A percentile compares a stretch with the other conserved stretches of the same genome.
Conservation (phyloP, 2,888 invertebrate genomes). For the Hypolimnas misippus region DNA sequence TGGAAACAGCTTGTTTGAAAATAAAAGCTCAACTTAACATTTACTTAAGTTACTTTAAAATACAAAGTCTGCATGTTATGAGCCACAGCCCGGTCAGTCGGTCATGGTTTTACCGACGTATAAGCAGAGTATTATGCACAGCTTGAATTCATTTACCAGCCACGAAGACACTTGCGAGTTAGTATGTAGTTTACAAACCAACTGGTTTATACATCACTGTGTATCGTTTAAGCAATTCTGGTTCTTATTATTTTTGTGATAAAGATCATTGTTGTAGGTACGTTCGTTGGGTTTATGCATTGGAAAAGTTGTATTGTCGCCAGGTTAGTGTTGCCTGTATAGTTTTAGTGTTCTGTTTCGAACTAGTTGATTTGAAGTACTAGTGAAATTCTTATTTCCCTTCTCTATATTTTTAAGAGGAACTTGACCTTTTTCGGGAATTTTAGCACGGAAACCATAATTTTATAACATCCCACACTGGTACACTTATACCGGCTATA, state of each 20-base stretch:
- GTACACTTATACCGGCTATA: no score
- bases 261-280: background rate
- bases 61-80: slow-evolving; percentile 11
- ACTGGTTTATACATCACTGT: slow-evolving; percentile 20
- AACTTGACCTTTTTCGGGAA: no score
- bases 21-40: background rate
- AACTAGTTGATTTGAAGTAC: no score
- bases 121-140: slow-evolving; percentile 21
- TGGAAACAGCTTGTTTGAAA: background rate
- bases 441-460: no score
- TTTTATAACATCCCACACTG: no score
- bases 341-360: no score
- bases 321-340: no score
- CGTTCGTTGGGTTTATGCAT: no score
- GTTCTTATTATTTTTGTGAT: background rate
- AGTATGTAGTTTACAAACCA: slow-evolving; percentile 15
- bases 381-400: no score
- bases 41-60: background rate
- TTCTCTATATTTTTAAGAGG: no score
- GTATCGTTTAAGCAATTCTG: background rate
- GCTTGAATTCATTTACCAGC: slow-evolving; percentile 22
- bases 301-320: no score
- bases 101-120: slow-evolving; percentile 8
- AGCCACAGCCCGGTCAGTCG: slow-evolving; percentile 8
- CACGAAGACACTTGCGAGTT: slow-evolving; percentile 26